phyloP scores from a whole-genome alignment of 2,888 invertebrate species.

The Drosophila prostipennis region DNA sequence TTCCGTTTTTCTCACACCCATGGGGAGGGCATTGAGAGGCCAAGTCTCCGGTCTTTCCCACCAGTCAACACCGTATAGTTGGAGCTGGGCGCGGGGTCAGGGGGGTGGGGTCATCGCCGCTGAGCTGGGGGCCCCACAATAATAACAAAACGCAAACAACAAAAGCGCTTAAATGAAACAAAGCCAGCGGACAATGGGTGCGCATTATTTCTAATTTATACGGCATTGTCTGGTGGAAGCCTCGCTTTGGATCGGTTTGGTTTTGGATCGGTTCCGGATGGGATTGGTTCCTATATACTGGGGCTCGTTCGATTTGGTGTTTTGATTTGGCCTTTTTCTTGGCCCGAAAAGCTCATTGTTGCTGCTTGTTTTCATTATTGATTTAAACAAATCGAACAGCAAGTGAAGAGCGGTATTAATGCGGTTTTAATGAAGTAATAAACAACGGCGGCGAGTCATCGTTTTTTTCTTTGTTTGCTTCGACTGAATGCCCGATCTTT shows the following conservation, averaged over 20 bases:
- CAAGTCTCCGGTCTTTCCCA: slow-evolving; percentile 22
- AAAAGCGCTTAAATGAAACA: slow-evolving; percentile 80
- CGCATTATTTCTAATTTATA: slow-evolving; percentile 82
- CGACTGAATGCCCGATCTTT: not conserved
- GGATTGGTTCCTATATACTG: slow-evolving; percentile 56
- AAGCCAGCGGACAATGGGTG: slow-evolving; percentile 77
- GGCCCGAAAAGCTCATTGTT: slow-evolving; percentile 47
- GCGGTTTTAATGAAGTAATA: slow-evolving; percentile 78
- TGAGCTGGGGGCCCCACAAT: slow-evolving; percentile 32
- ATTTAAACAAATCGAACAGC: slow-evolving; percentile 75
- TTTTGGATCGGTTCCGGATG: slow-evolving; percentile 16
- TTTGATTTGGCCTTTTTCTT: slow-evolving; percentile 45
- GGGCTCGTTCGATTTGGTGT: slow-evolving; percentile 33
- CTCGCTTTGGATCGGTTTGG: slow-evolving; percentile 26
- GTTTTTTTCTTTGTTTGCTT: slow-evolving; percentile 6
- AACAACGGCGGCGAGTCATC: slow-evolving; percentile 49
- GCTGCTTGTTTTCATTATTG: slow-evolving; percentile 72
- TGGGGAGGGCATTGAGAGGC: slow-evolving; percentile 12
- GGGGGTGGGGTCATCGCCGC: slow-evolving; percentile 20
- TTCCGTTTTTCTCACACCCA: not conserved
- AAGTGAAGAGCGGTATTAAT: slow-evolving; percentile 76
- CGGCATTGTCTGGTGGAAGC: slow-evolving; percentile 68
- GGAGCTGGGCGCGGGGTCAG: slow-evolving; percentile 12
- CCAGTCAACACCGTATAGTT: slow-evolving; percentile 16
- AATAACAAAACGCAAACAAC: slow-evolving; percentile 57